phyloP scores from a whole-genome alignment of 2,888 invertebrate genomes.

The Eupithecia exiguata region DNA sequence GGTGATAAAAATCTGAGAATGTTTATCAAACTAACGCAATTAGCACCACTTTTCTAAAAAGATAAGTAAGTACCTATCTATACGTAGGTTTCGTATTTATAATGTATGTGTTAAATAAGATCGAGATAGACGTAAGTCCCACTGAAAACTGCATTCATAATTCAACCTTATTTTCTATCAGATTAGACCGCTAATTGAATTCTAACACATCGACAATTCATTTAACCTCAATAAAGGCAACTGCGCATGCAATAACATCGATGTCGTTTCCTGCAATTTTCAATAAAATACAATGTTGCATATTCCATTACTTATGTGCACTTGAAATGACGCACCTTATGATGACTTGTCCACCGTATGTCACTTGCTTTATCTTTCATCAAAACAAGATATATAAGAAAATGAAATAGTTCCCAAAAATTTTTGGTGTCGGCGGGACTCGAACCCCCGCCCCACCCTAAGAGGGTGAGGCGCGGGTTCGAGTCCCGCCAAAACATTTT shows the following conservation, averaged over 20 bases:
- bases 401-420: too few species aligned
- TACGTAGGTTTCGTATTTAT: neutral
- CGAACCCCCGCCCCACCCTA: too few species aligned
- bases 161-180: slow-evolving; percentile 12
- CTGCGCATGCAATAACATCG: slow-evolving; percentile 35
- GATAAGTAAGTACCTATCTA: neutral
- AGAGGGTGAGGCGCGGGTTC: too few species aligned
- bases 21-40: neutral
- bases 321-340: slow-evolving; percentile 50
- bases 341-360: neutral
- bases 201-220: slow-evolving; percentile 30
- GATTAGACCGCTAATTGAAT: slow-evolving; percentile 24
- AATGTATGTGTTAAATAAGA: neutral
- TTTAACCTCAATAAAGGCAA: slow-evolving; percentile 35
- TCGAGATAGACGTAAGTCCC: neutral
- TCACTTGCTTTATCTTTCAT: neutral
- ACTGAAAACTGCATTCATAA: neutral
- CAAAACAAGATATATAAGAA: neutral
- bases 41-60: neutral
- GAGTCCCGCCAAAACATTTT: too few species aligned
- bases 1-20: neutral
- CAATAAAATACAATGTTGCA: slow-evolving; percentile 49
- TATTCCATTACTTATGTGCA: slow-evolving; percentile 48
- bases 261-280: slow-evolving; percentile 48
- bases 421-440: too few species aligned